Percentiles rank a stretch among this genome's conserved stretches.
These are phyloP conservation scores for Cancer borealis DNA, from an alignment of 2,888 invertebrate species.

Conservation along the genomic window DNA sequence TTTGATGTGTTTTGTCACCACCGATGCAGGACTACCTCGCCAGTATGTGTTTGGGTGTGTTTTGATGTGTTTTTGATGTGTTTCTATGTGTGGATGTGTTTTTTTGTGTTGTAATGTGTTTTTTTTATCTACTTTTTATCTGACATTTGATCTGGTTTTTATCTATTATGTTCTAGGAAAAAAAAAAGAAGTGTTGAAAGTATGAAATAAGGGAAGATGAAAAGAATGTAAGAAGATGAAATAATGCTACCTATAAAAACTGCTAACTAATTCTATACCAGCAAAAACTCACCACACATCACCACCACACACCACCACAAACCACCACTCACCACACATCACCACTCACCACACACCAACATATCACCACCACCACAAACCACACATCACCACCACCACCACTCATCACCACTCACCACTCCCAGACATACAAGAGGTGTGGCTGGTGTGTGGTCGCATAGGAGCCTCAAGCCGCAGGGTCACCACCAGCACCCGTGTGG, in stretches of 20 bases:
- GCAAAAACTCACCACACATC: not conserved
- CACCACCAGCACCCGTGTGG: conserved; percentile 79
- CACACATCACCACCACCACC: not conserved
- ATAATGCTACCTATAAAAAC: too few relatives aligned
- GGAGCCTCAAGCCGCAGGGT: conserved; percentile 80
- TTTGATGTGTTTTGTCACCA: not conserved
- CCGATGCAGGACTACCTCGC: too few relatives aligned
- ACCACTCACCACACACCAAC: not conserved
- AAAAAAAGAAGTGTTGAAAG: too few relatives aligned
- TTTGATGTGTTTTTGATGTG: not conserved
- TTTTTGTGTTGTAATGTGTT: too few relatives aligned
- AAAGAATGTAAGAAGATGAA: too few relatives aligned
- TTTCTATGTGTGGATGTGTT: too few relatives aligned
- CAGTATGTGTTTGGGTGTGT: not conserved
- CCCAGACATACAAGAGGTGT: conserved; percentile 81
- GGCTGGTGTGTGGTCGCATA: conserved; percentile 81
- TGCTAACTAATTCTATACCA: not conserved
- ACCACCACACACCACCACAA: too few relatives aligned
- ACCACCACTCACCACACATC: not conserved
- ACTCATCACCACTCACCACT: not conserved
- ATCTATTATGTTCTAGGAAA: too few relatives aligned
- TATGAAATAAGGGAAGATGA: too few relatives aligned
- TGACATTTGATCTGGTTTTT: too few relatives aligned
- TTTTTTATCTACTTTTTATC: too few relatives aligned
- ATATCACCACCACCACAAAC: not conserved